Evolutionary conservation across 2,888 invertebrate genomes (phyloP), one percentile per base, ranked within the genome.

Genomic region (Allophyes oxyacanthae): DNA sequence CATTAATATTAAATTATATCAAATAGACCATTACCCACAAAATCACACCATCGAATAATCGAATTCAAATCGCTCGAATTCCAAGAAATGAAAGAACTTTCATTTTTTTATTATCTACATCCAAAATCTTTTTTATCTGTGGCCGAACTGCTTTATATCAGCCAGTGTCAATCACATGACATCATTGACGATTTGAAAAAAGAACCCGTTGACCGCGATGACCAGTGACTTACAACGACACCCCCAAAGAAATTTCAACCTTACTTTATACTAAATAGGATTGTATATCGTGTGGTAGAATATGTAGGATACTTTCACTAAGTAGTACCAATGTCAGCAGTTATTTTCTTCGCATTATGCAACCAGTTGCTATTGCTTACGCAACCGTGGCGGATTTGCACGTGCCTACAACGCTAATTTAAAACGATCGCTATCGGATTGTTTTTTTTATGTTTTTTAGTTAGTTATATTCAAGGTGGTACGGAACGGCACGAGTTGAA

Each of bases 301-400:
- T 37, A 67, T 65, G 63, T 75, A 78, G 73, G 77, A 72, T 84
- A 91, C 91, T 91, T 91, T 92, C 92, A 89, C 91, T 87, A 81
- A 82, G 86, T 88, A 90, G 85, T 91, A 86, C 87, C 92, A 92
- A 92, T 92, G 92, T 92, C 92, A 92, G 87, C 53, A 58, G 66
- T 72, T 85, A 88, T 91, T 90, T 90, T 90, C 89, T 89, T 84
- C 79, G 76, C 71, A 79, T 89, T 87, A 86, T 81, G 84, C 83
- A 88, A 89, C 79, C 78, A 63, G 80, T 87, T 79, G 62, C 55
- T 69, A 75, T 77, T 81, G 78, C 71, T 86, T 85, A 79, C 79
- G 78, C 81, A 85, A 85, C 68, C 78, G 76, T 78, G 33, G 41
- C 68, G 37, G 65, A 75, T 73, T 64, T 79, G 64, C 75, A 72